Percentiles rank a stretch among this genome's conserved stretches.
Evolutionary conservation across 2,797 vertebrate genomes (phyloP).

Genomic region (Cynopterus sphinx): DNA sequence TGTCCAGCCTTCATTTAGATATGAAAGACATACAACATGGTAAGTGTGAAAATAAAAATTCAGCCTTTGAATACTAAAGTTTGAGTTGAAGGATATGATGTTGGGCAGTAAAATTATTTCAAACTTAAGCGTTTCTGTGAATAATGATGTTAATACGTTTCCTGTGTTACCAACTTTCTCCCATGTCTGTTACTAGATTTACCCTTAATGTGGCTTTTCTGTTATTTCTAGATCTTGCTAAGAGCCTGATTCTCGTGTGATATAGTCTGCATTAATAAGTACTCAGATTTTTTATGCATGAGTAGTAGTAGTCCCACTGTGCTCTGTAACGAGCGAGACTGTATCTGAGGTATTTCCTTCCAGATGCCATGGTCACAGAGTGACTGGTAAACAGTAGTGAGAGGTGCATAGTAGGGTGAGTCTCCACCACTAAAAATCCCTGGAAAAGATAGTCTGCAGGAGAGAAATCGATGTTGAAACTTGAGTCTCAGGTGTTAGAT

Average conservation of each 20-base stretch:
- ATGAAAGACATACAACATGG: slow-evolving; percentile 99
- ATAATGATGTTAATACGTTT: not conserved
- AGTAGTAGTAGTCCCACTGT: not conserved
- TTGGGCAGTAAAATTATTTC: not conserved
- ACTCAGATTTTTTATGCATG: not conserved
- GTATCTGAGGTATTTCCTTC: not conserved
- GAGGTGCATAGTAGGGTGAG: not conserved
- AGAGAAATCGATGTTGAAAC: not conserved
- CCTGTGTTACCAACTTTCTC: not conserved
- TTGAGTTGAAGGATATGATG: not conserved
- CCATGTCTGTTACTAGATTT: not conserved
- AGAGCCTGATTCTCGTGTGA: not conserved
- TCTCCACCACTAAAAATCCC: not conserved
- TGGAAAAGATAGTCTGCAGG: not conserved
- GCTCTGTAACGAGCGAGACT: not conserved
- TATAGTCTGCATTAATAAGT: not conserved
- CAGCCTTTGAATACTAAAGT: not conserved
- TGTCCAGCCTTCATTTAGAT: slow-evolving; percentile 99
- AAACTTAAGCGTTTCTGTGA: not conserved
- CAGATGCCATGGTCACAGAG: not conserved
- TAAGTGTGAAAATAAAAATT: slow-evolving; percentile 83
- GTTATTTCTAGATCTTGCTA: not conserved
- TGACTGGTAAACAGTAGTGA: not conserved
- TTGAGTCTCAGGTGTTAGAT: not conserved
- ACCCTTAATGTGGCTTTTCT: not conserved